Base-by-base conservation (phyloP, 2,888 invertebrate species). In the Dione vanillae region DNA sequence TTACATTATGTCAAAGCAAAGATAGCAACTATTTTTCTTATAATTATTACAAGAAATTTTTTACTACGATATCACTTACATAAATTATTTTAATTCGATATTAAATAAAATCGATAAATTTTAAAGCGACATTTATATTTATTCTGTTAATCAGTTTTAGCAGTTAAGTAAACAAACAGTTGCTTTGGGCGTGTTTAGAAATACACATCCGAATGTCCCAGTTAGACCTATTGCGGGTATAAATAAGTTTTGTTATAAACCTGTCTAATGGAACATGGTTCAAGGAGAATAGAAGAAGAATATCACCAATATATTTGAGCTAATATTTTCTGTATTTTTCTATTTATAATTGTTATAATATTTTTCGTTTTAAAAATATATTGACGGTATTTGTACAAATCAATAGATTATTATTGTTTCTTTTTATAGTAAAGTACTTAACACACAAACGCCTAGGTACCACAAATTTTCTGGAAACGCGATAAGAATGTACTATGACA, bases 151-250 rank as follows among this genome's bases (percentile, higher is more conserved):
- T 40, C 20, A 45, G 19, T 37, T 47, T 54, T 51, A 49, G 41
- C 19, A 41, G 14, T 61, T 59, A 51, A 41, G 51, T 61, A 56
- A 47, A 58, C 58, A 43, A 52, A 51, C 35, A 12, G 7, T 27
- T n/a, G 43, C 27, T 45, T 43, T 27, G 43, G n/a, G 43, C 27
- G 43, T 51, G 64, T 59, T 71, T 65, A 27, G 64, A 67, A 67
- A 51, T 67, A 61, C 16, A 71, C 71, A 71, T 52, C 59, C 56
- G 64, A 70, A 67, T 70, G 71, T 68, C 54, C 71, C 47, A 68
- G 27, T 61, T 65, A 65, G 14, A 40, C 20, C 43, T 40, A 27
- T 11, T 52, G 52, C 54, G 56, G 65, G 52, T 61, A 59, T 64
- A 35, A 56, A 56, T 56, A 16, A 41, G 56, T 56, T 58, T 66